phyloP scores from a whole-genome alignment of 2,797 vertebrate species.

The Pseudocheirus occidentalis region DNA sequence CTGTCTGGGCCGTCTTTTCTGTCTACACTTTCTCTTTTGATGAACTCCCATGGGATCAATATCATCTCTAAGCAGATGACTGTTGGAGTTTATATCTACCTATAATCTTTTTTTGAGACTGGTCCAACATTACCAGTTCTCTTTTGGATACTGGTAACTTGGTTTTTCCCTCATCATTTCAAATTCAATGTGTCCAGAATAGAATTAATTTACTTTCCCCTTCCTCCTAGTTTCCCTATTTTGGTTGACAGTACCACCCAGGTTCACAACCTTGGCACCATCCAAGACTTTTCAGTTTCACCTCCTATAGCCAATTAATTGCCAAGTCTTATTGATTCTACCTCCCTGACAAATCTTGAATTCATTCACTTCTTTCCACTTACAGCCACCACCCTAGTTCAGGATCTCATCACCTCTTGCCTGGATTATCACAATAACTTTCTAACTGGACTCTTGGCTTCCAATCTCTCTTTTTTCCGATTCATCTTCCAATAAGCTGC shows the following conservation, averaged over 20 bases:
- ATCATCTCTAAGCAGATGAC: background rate
- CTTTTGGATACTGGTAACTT: background rate
- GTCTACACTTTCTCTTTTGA: background rate
- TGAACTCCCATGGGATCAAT: background rate
- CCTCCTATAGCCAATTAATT: background rate
- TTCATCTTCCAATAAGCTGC: background rate
- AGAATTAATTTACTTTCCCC: background rate
- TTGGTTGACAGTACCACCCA: background rate
- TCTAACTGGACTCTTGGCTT: background rate
- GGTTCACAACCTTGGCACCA: background rate
- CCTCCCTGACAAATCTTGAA: background rate
- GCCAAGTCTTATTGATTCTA: background rate
- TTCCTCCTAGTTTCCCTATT: background rate
- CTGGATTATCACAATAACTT: background rate
- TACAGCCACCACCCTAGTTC: background rate
- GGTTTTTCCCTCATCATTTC: background rate
- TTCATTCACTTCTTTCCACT: background rate
- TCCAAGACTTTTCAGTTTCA: background rate
- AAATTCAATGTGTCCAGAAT: background rate
- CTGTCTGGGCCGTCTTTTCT: background rate
- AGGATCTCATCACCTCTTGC: background rate
- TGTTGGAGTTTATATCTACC: background rate
- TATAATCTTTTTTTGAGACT: background rate
- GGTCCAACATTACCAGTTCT: background rate
- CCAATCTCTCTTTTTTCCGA: background rate